Conservation (phyloP, 2,797 vertebrate genomes). For the Euthynnus affinis region DNA sequence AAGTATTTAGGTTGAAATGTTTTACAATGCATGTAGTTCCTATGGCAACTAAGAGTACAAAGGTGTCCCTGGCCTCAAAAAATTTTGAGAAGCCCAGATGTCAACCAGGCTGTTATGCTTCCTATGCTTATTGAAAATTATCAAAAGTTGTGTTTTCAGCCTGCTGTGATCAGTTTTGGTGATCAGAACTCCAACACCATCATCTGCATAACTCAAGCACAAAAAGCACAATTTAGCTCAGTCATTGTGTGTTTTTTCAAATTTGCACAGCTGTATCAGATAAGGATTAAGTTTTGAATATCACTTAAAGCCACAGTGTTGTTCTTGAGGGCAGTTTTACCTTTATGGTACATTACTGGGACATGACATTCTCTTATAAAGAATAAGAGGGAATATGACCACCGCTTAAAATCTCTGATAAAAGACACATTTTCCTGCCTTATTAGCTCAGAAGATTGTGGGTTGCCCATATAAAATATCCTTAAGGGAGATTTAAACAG, state of each 20-base stretch:
- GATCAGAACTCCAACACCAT: not conserved
- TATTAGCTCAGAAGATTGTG: not conserved
- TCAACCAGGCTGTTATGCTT: too few species aligned
- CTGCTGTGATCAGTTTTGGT: not conserved
- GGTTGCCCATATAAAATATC: not conserved
- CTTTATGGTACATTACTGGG: not conserved
- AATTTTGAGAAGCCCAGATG: too few species aligned
- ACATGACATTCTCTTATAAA: not conserved
- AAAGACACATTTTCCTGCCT: slow-evolving; percentile 8
- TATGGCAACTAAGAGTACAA: not conserved
- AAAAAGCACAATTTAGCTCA: not conserved
- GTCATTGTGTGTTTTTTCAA: not conserved
- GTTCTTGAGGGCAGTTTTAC: not conserved
- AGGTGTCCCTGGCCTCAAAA: not conserved
- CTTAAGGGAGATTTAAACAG: slow-evolving; percentile 21
- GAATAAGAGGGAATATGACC: not conserved
- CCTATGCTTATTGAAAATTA: not conserved
- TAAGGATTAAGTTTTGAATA: not conserved
- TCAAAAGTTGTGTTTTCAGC: slow-evolving; percentile 16
- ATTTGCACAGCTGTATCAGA: slow-evolving; percentile 1
- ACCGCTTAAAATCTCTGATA: not conserved
- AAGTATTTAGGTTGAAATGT: too few species aligned
- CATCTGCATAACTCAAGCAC: not conserved
- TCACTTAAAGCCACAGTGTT: not conserved
- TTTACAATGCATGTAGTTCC: too few species aligned